These are phyloP conservation scores for Ips nitidus DNA, from an alignment of 1,140 invertebrate species.

Conservation along the genomic window DNA sequence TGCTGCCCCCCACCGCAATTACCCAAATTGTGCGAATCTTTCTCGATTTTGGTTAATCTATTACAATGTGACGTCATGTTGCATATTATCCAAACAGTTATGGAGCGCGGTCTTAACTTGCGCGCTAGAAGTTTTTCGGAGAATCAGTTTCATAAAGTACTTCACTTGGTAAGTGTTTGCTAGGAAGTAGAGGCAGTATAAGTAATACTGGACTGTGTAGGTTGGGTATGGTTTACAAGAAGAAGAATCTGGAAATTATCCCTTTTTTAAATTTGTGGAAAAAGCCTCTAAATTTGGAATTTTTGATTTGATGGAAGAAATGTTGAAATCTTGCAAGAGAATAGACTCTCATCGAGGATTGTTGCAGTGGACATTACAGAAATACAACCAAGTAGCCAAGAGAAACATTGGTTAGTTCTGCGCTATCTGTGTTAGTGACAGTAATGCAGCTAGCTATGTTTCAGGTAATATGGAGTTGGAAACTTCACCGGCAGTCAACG, in stretches of 20 bases:
- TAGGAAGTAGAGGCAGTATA: not conserved
- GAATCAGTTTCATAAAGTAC: conserved; percentile 82
- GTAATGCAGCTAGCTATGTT: conserved; percentile 6
- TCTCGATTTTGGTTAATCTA: conserved; percentile 78
- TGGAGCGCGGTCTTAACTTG: conserved; percentile 66
- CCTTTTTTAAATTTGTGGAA: conserved; percentile 77
- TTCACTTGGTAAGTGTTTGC: conserved; percentile 58
- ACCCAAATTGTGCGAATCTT: conserved; percentile 74
- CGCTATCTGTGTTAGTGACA: not conserved
- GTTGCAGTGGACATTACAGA: conserved; percentile 78
- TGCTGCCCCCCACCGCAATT: conserved; percentile 90
- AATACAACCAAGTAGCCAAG: conserved; percentile 63
- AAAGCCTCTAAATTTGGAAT: conserved; percentile 71
- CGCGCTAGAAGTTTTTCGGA: conserved; percentile 84
- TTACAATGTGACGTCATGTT: conserved; percentile 91
- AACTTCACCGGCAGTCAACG: conserved; percentile 6
- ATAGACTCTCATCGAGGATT: conserved; percentile 87
- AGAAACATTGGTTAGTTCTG: conserved; percentile 1
- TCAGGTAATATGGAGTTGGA: conserved; percentile 19
- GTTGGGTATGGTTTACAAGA: conserved; percentile 92
- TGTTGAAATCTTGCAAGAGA: conserved; percentile 64
- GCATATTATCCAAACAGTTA: conserved; percentile 75
- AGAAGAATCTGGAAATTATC: conserved; percentile 77
- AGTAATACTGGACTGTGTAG: conserved; percentile 41
- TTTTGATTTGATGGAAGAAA: conserved; percentile 69